phyloP scores from a whole-genome alignment of 2,888 invertebrate genomes.

The Spatulosminthurus flaviceps region DNA sequence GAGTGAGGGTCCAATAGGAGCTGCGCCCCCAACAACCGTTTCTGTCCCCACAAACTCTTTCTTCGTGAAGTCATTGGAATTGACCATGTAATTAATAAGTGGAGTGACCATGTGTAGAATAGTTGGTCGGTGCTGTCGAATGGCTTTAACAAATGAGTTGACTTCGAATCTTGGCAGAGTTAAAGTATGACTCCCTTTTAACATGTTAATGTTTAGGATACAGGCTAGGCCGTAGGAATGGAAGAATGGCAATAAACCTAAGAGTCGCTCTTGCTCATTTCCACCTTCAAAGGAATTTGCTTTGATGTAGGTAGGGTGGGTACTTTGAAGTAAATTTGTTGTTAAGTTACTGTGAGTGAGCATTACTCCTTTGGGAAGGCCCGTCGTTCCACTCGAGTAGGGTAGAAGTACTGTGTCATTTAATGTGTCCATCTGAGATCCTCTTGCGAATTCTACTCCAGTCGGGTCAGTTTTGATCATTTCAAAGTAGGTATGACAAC shows the following conservation, averaged over 20 bases:
- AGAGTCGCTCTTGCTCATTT: slow-evolving; percentile 52
- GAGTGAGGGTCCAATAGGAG: slow-evolving; percentile 70
- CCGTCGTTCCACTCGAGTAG: slow-evolving; percentile 65
- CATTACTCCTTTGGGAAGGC: slow-evolving; percentile 82
- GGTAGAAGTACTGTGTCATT: slow-evolving; percentile 50
- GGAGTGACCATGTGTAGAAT: slow-evolving; percentile 75
- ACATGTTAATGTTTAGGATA: slow-evolving; percentile 47
- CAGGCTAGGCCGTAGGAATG: slow-evolving; percentile 56
- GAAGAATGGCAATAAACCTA: slow-evolving; percentile 62
- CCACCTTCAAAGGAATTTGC: slow-evolving; percentile 35
- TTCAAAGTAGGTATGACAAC: slow-evolving; percentile 53
- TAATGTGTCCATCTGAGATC: slow-evolving; percentile 51
- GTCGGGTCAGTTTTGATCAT: slow-evolving; percentile 57
- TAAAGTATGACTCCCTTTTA: slow-evolving; percentile 53
- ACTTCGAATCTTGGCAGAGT: slow-evolving; percentile 58
- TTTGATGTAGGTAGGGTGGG: slow-evolving; percentile 40
- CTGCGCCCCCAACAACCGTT: slow-evolving; percentile 74
- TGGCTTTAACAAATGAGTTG: slow-evolving; percentile 52
- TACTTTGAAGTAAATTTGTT: slow-evolving; percentile 50
- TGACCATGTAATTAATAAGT: slow-evolving; percentile 77
- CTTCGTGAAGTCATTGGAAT: slow-evolving; percentile 74
- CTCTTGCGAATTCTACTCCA: slow-evolving; percentile 52
- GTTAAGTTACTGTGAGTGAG: slow-evolving; percentile 65
- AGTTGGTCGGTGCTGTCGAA: slow-evolving; percentile 58
- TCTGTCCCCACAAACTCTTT: slow-evolving; percentile 75